phyloP scores from a whole-genome alignment of 2,113 vertebrate genomes.

The Proteles cristata region DNA sequence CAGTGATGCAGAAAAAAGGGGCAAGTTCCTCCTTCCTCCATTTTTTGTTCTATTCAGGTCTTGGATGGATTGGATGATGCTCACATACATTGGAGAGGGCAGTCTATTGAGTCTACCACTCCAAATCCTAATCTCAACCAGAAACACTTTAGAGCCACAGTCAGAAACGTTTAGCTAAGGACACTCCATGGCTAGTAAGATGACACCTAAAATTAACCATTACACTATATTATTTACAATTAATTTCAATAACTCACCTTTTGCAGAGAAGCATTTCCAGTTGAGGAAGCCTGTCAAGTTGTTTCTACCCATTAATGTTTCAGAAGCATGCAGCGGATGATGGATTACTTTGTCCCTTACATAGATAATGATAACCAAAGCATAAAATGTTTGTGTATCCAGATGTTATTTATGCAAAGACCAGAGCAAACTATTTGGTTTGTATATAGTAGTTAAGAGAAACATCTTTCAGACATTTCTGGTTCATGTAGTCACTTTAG shows the following conservation, averaged over 20 bases:
- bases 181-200: not conserved
- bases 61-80: not conserved
- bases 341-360: not conserved
- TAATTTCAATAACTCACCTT: not conserved
- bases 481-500: not conserved
- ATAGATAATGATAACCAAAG: not conserved
- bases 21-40: not conserved
- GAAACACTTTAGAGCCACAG: not conserved
- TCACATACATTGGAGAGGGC: too few relatives aligned
- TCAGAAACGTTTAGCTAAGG: not conserved
- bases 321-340: not conserved
- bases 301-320: not conserved
- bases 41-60: not conserved
- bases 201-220: not conserved
- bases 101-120: not conserved
- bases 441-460: not conserved
- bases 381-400: not conserved
- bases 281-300: not conserved
- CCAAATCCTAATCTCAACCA: not conserved
- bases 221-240: not conserved
- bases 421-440: not conserved
- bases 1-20: not conserved
- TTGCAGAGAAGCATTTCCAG: not conserved
- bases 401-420: constrained; percentile 14
- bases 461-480: not conserved